Conservation (phyloP, 2,888 invertebrate species). For the Scaptomyza cyrtandrae region DNA sequence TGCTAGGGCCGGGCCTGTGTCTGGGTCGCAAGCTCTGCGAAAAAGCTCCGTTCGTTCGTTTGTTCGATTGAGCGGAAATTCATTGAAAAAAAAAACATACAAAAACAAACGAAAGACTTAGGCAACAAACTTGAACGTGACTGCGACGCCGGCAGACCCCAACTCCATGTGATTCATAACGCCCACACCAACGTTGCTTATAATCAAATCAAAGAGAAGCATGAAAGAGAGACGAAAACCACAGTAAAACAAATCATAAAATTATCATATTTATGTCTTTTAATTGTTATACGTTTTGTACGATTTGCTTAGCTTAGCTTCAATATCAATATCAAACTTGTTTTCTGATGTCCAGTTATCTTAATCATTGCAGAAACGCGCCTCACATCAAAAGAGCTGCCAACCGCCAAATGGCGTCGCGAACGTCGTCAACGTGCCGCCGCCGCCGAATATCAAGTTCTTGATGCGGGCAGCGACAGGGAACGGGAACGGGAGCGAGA, state of each 20-base stretch:
- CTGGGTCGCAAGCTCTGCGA: constrained; percentile 29
- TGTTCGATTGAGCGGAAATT: constrained; percentile 62
- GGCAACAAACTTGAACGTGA: constrained; percentile 71
- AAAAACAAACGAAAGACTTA: constrained; percentile 71
- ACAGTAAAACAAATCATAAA: constrained; percentile 34
- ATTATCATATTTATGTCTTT: constrained; percentile 53
- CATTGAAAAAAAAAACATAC: constrained; percentile 59
- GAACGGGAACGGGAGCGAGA: constrained; percentile 33
- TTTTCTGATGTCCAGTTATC: constrained; percentile 39
- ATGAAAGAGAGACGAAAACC: constrained; percentile 20
- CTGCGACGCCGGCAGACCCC: constrained; percentile 38
- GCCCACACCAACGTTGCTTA: constrained; percentile 57
- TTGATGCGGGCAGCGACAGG: constrained; percentile 49
- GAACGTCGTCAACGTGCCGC: constrained; percentile 87
- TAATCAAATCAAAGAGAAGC: constrained; percentile 43
- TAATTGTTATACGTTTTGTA: constrained; percentile 52
- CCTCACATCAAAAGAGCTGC: constrained; percentile 86
- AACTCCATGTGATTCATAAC: constrained; percentile 67
- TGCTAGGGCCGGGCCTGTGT: constrained; percentile 29
- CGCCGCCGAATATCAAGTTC: constrained; percentile 80
- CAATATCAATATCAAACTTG: constrained; percentile 31
- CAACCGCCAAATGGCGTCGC: constrained; percentile 90
- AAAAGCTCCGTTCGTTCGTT: constrained; percentile 38
- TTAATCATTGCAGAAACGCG: constrained; percentile 82
- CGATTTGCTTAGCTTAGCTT: constrained; percentile 11